Base-by-base conservation (phyloP, 92 coral and sea anemone species). In the Phenganax subtilis region DNA sequence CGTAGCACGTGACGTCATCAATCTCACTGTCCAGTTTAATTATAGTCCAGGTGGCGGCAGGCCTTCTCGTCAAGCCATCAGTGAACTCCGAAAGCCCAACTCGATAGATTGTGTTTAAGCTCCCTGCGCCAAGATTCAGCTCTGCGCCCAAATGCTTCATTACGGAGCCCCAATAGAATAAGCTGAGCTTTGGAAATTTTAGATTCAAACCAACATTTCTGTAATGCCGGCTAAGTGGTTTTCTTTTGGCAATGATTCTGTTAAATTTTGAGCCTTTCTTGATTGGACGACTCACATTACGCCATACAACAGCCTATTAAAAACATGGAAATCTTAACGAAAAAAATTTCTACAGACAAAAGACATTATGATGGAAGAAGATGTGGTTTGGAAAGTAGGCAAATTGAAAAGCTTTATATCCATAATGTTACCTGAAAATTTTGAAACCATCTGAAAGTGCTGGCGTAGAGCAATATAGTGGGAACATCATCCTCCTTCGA, bases 401-500 rank as follows among this genome's bases (percentile, higher is more conserved):
- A 61, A 7, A 3, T 12, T 17, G 15, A 61, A 7, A 17, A 0
- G 20, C 6, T 7, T 61, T 15, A 61, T 61, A 6, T 6, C 15
- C 6, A 68, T 44, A 44, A 68, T 6, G 7, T 12, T 72, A 89
- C 97, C 93, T 96, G 96, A 72, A 92, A 96, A 71, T 92, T 92
- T 87, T 96, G 97, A 75, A 96, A 86, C 99, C 99, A 96, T 88
- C 99, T 87, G 78, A 96, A 96, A 15, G 99, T 96, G 85, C 97
- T 90, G 51, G 99, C 97, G 71, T 84, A 96, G 88, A 96, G 90
- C 54, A 85, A 90, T 73, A 96, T 87, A 11, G 92, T 82, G 1
- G 99, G 99, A 51, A 93, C 88, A 57, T 91, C 99, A 28, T 55
- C 72, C 58, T 91, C 84, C 96, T 89, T 72, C 37, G 55, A 0